Percentiles rank a stretch among this genome's conserved stretches.
Evolutionary conservation across 2,888 invertebrate species (phyloP).

Genomic region (Cabera pusaria): DNA sequence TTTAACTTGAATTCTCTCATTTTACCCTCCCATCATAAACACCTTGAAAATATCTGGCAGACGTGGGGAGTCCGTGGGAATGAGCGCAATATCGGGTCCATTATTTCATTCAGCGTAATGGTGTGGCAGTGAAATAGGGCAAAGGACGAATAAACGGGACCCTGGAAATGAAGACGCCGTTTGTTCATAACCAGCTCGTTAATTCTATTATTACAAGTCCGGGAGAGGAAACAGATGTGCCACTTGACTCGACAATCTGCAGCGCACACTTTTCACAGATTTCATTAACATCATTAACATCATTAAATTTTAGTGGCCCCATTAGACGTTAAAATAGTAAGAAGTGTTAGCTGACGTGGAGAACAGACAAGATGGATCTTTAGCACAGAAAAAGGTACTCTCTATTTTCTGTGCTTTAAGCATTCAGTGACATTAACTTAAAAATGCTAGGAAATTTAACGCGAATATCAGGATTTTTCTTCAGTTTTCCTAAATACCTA

Average conservation of each 20-base stretch:
- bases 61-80: constrained; percentile 61
- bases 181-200: constrained; percentile 83
- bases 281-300: constrained; percentile 38
- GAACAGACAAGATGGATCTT: too few relatives aligned
- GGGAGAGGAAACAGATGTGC: constrained; percentile 77
- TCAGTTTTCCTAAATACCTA: too few relatives aligned
- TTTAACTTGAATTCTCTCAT: constrained; percentile 37
- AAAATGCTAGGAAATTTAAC: too few relatives aligned
- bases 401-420: too few relatives aligned
- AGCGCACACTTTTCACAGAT: constrained; percentile 46
- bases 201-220: constrained; percentile 81
- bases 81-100: constrained; percentile 64
- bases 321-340: constrained; percentile 45
- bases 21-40: constrained; percentile 55
- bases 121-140: constrained; percentile 78
- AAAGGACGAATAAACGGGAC: constrained; percentile 70
- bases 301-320: constrained; percentile 47
- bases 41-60: constrained; percentile 61
- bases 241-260: constrained; percentile 63
- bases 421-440: too few relatives aligned
- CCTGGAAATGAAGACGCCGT: constrained; percentile 80
- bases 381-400: too few relatives aligned
- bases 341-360: constrained; percentile 32
- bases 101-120: constrained; percentile 78
- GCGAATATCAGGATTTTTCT: too few relatives aligned